Percentiles rank a stretch among this genome's conserved stretches.
Conservation (phyloP, 2,797 vertebrate species). For the Agapornis canus region DNA sequence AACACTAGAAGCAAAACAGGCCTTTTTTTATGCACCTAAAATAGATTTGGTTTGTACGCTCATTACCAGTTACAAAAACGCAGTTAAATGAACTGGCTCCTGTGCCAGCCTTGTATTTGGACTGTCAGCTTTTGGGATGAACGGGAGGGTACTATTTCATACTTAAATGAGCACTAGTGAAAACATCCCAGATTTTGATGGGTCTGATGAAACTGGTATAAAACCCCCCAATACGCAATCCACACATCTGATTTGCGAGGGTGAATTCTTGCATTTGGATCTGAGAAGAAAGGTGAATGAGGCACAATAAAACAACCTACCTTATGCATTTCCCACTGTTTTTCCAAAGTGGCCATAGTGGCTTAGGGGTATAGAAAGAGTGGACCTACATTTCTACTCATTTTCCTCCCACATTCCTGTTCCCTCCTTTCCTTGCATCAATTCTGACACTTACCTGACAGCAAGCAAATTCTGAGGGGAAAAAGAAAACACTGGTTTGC, state of each 20-base stretch:
- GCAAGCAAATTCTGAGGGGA: background rate
- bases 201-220: background rate
- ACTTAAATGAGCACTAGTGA: background rate
- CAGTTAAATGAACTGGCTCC: background rate
- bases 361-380: background rate
- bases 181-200: background rate
- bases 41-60: background rate
- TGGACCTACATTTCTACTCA: background rate
- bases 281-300: background rate
- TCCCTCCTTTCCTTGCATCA: background rate
- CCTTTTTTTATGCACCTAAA: background rate
- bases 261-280: background rate
- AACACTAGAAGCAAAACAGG: background rate
- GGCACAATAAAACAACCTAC: background rate
- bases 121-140: background rate
- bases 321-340: background rate
- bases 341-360: background rate
- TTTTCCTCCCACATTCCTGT: background rate
- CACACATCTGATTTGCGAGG: background rate
- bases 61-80: background rate
- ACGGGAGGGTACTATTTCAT: fast-evolving
- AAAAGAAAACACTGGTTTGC: background rate
- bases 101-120: background rate
- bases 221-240: fast-evolving
- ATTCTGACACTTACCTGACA: background rate